Percentiles rank a stretch among this genome's conserved stretches.
Evolutionary conservation across 2,888 invertebrate genomes (phyloP).

Genomic region (Peribatodes rhomboidaria): DNA sequence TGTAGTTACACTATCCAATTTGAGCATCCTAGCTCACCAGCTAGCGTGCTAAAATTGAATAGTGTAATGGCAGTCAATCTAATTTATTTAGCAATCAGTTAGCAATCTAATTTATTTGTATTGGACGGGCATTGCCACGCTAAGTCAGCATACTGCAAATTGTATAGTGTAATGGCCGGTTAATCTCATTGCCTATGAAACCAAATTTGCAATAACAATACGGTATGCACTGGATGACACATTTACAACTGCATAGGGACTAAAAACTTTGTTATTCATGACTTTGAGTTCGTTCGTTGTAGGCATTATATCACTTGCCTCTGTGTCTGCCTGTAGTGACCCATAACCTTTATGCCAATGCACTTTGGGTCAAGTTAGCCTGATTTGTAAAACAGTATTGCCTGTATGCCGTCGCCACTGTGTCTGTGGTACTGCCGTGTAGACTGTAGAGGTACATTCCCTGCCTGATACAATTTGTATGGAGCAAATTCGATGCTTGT

Average conservation of each 20-base stretch:
- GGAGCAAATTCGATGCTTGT: constrained; percentile 11
- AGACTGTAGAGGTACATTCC: not conserved
- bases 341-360: constrained; percentile 21
- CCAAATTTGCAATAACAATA: no score
- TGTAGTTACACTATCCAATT: no score
- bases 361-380: constrained; percentile 11
- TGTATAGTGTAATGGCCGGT: no score
- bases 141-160: no score
- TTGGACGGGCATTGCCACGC: no score
- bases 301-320: not conserved
- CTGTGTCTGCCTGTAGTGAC: no score
- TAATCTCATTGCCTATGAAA: no score
- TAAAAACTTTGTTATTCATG: constrained; percentile 18
- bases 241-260: constrained; percentile 8
- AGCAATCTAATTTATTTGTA: no score
- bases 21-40: no score
- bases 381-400: constrained; percentile 8
- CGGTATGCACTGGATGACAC: not conserved
- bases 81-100: no score
- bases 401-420: constrained; percentile 46
- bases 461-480: constrained; percentile 20
- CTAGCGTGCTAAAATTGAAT: no score
- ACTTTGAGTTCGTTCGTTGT: not conserved
- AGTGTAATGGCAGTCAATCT: no score
- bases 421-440: constrained; percentile 47